Evolutionary conservation across 2,888 invertebrate species (phyloP), one percentile per base, ranked within the genome.

Genomic region (Coelopa pilipes): DNA sequence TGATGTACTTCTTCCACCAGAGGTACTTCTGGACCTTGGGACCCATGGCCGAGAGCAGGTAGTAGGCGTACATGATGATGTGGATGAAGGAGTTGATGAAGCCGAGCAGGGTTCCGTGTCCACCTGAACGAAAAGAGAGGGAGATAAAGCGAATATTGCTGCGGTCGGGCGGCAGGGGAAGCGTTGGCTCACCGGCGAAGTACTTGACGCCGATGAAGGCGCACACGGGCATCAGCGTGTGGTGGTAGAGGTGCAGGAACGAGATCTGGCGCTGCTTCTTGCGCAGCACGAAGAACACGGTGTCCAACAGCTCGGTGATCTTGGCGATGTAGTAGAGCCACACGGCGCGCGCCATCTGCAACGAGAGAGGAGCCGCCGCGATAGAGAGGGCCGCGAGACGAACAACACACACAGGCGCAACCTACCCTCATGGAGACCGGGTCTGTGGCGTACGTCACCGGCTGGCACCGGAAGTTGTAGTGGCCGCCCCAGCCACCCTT

Each of bases 1-100:
- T 97, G 82, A 97, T 91, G 86, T 97, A 94, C 82, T 92, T 94
- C 87, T 97, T 97, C 97, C 97, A 97, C 97, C 97, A 97, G 21
- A 97, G 88, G 84, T 94, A 96, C 84, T 96, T 96, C 86, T 95
- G 94, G 85, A 95, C 93, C 79, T 92, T 89, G 0, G 97, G 96
- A 7, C 97, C 97, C 75, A 97, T 89, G 0, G 96, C 96, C 0
- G 97, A 91, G 77, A 97, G 89, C 82, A 96, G 90, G 87, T 97
- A 97, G 87, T 97, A 97, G 0, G 91, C 90, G 88, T 97, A 97
- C 97, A 97, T 97, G 75, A 97, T 90, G 72, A 96, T 90, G 87
- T 97, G 97, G 74, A 97, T 94, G 84, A 95, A 93, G 0, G 96
- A 93, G 87, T 97, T 97, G 80, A 97, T 91, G 76, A 95, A 89